A percentile compares a stretch with the other conserved stretches of the same genome.
Evolutionary conservation across 2,797 vertebrate species (phyloP).

Genomic region (Chiloscyllium punctatum): DNA sequence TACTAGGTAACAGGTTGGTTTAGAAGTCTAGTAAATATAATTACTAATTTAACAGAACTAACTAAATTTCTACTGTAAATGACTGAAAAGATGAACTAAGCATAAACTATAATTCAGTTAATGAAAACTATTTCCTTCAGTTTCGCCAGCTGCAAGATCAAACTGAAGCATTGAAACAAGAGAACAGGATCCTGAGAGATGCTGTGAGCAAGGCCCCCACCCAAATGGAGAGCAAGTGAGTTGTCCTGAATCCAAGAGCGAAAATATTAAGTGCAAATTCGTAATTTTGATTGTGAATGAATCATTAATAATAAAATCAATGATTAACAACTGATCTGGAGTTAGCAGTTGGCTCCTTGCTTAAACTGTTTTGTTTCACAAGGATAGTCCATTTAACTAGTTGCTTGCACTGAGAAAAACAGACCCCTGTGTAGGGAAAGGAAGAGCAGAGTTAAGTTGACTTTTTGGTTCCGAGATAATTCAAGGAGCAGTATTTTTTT

Average conservation of each 20-base stretch:
- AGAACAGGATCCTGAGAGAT: constrained; percentile 91
- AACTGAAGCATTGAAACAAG: constrained; percentile 89
- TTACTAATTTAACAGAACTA: not conserved
- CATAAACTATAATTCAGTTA: not conserved
- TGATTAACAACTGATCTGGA: not conserved
- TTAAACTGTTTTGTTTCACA: not conserved
- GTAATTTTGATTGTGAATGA: too few species aligned
- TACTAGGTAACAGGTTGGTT: not conserved
- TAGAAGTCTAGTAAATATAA: not conserved
- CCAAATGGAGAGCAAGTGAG: constrained; percentile 97
- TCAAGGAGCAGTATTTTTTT: not conserved
- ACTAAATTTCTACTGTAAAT: not conserved
- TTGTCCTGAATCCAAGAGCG: constrained; percentile 43
- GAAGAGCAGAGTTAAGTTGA: not conserved
- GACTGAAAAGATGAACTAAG: not conserved
- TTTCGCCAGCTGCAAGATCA: constrained; percentile 89
- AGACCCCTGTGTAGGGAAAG: not conserved
- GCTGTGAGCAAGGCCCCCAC: constrained; percentile 92
- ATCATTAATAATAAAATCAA: too few species aligned
- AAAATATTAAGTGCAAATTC: not conserved
- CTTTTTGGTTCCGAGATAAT: not conserved
- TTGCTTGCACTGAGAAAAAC: not conserved
- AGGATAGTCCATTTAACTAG: not conserved
- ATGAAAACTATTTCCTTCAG: constrained; percentile 50
- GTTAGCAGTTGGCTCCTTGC: not conserved